Base-by-base conservation (phyloP, 2,797 vertebrate species). In the Picus viridis region DNA sequence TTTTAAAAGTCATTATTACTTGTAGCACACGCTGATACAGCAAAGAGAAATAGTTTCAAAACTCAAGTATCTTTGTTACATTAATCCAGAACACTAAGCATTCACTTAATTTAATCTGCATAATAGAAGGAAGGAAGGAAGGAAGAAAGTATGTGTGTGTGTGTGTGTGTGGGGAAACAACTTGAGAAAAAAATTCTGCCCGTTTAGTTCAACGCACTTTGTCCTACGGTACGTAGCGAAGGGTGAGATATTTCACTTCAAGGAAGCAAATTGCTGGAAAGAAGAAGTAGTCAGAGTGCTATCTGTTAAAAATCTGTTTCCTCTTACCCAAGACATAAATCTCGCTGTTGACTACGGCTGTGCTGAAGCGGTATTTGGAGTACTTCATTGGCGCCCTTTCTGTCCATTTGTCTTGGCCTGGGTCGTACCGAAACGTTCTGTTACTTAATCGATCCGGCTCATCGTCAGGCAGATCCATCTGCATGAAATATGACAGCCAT, bases 401-500 rank as follows among this genome's bases (percentile, higher is more conserved):
- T 15, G 75, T 97, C 99, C 99, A 99, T 92, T 98, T 98, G 95
- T 99, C 99, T 96, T 94, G 98, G 89, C 98, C 95, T 3, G 99
- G 99, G 94, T 99, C 98, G 47, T 99, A 99, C 92, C 98, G 98
- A 96, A 99, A 97, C 43, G 97, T 97, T 85, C 98, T 98, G 98
- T 99, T 99, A 97, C 98, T 99, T 96, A 99, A 98, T 93, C 98
- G 98, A 95, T 99, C 99, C 4, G 98, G 99, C 96, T 99, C 99
- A 92, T 99, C 99, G 89, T 99, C 98, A 84, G 98, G 98, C 89
- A 98, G 98, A 97, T 98, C 98, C 93, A 95, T 97, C 98, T 98
- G 96, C 68, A 83, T 94, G 96, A 96, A 96, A 97, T 92, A 97
- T 88, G 96, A 97, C 96, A 97, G 96, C 81, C 68, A 67, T 78